phyloP scores from a whole-genome alignment of 1,140 invertebrate species.

The Bombus waltoni region DNA sequence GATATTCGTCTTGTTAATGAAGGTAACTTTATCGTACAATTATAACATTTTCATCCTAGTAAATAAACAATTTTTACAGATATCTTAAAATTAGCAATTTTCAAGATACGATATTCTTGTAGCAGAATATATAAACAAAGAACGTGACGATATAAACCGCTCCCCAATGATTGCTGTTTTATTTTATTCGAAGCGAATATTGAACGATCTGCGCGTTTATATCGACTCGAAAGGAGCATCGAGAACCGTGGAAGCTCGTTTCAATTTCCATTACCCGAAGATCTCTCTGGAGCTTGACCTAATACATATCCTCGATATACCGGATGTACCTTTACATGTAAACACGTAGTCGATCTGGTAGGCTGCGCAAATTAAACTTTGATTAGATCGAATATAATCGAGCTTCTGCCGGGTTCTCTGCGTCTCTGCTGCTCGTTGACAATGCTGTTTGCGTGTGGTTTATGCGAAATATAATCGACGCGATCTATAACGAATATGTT shows the following conservation, averaged over 20 bases:
- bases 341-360: slow-evolving; percentile 39
- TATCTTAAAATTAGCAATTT: not conserved
- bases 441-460: not conserved
- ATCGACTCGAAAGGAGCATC: slow-evolving; percentile 27
- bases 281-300: slow-evolving; percentile 14
- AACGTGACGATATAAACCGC: not conserved
- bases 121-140: not conserved
- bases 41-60: no score
- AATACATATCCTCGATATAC: slow-evolving; percentile 30
- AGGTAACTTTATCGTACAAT: no score
- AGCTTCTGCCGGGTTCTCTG: not conserved
- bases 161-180: not conserved
- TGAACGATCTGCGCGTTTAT: not conserved
- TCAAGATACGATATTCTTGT: not conserved
- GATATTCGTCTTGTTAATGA: no score
- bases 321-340: slow-evolving; percentile 42
- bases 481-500: not conserved
- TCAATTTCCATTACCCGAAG: slow-evolving; percentile 50
- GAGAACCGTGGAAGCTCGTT: slow-evolving; percentile 6
- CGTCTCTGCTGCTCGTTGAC: slow-evolving; percentile 12
- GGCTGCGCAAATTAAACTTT: slow-evolving; percentile 48
- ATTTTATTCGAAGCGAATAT: slow-evolving; percentile 14
- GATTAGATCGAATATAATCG: slow-evolving; percentile 40
- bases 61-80: not conserved
- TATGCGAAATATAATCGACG: not conserved